Conservation (phyloP, 2,888 invertebrate species). For the Polymixis lichenea region DNA sequence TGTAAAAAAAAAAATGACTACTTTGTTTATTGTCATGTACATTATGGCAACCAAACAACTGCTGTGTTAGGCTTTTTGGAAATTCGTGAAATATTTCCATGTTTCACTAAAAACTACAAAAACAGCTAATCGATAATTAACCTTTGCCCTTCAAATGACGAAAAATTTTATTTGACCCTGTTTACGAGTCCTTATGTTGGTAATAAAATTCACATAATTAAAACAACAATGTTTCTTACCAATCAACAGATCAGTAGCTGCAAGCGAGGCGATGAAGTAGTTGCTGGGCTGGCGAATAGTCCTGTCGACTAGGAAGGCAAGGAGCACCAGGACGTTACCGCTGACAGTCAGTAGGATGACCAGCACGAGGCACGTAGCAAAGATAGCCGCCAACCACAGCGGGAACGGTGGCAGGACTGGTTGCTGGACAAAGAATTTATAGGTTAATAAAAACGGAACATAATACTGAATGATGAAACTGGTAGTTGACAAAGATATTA, state of each 20-base stretch:
- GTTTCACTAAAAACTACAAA: too few relatives aligned
- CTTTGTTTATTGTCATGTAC: too few relatives aligned
- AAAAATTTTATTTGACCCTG: too few relatives aligned
- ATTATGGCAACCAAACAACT: too few relatives aligned
- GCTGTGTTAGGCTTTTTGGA: too few relatives aligned
- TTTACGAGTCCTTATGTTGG: neutral
- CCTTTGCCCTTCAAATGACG: too few relatives aligned
- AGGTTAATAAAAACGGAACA: neutral
- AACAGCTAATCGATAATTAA: too few relatives aligned
- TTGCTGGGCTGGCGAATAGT: conserved; percentile 99
- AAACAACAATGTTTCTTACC: conserved; percentile 90
- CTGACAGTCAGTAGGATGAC: conserved; percentile 98
- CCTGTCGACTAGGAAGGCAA: conserved; percentile 98
- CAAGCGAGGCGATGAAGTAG: conserved; percentile 99
- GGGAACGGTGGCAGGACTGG: conserved; percentile 96
- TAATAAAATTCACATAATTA: neutral
- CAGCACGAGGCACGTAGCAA: conserved; percentile 96
- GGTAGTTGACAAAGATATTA: too few relatives aligned
- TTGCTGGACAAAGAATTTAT: conserved; percentile 72
- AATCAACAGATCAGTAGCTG: conserved; percentile 99
- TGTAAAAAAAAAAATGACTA: too few relatives aligned
- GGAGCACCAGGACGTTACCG: conserved; percentile 98
- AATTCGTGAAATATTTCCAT: too few relatives aligned
- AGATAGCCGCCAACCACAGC: conserved; percentile 96
- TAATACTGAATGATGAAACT: neutral